Conservation (phyloP, 30 jellyfish, hydroid and myxozoan genomes). For the Turritopsis dohrnii region DNA sequence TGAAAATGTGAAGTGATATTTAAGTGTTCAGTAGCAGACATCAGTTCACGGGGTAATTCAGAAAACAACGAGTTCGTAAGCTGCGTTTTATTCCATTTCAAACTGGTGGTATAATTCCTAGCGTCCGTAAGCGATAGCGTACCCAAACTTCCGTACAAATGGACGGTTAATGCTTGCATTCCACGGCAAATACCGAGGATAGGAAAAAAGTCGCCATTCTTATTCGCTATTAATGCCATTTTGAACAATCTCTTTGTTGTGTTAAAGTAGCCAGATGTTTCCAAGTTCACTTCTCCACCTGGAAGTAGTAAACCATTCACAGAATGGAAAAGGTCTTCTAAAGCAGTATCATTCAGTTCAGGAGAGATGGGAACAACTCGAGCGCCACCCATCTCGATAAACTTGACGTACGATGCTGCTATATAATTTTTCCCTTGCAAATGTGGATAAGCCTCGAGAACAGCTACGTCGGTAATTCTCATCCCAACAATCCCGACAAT, state of each 20-base stretch:
- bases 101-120: conserved; percentile 36
- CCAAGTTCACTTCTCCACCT: conserved; percentile 70
- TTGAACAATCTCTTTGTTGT: conserved; percentile 26
- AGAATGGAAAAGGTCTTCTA: conserved; percentile 26
- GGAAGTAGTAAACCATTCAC: conserved; percentile 66
- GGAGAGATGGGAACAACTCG: conserved; percentile 86
- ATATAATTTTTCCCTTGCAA: conserved; percentile 53
- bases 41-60: conserved; percentile 5
- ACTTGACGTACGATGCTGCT: conserved; percentile 88
- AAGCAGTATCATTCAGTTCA: conserved; percentile 30
- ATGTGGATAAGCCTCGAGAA: conserved; percentile 33
- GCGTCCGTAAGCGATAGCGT: conserved; percentile 58
- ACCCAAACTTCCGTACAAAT: conserved; percentile 16
- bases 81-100: conserved; percentile 24
- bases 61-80: conserved; percentile 22
- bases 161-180: conserved; percentile 54
- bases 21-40: conserved; percentile 6
- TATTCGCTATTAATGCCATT: conserved; percentile 49
- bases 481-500: conserved; percentile 51
- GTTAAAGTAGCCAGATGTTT: conserved; percentile 34
- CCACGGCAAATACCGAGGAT: conserved; percentile 84
- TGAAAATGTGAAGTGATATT: conserved; percentile 64
- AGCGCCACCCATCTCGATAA: conserved; percentile 77
- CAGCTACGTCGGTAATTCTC: conserved; percentile 54
- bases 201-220: conserved; percentile 56